Base-by-base conservation (phyloP, 2,888 invertebrate species). In the Microctonus hyperodae region DNA sequence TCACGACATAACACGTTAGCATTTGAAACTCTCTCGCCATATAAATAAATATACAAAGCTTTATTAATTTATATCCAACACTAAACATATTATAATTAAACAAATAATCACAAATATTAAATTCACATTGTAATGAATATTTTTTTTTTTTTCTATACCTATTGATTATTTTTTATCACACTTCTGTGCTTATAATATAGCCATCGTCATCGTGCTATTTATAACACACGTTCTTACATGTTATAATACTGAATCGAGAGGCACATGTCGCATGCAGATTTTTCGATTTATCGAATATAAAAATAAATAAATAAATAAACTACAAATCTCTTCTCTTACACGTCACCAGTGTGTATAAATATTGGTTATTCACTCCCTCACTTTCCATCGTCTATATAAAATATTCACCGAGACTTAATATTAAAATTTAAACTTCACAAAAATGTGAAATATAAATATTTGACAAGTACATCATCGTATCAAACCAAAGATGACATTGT, bases 191-290 rank as follows among this genome's bases (percentile, higher is more conserved):
- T n/a, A 3, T n/a, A n/a, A n/a, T 44, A 16, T 7, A 44, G 16
- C 9, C 16, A 44, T n/a, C 4, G 9, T 57, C 22, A 33, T 64
- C 37, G 4, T 13, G 20, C 59, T 23, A 25, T 63, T 57, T 33
- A 35, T 28, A 25, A 25, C 5, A 25, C 40, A 53, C 28, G 28
- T 28, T 5, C 28, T 23, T 22, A 23, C 31, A 63, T n/a, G 16
- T 44, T 4, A 44, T n/a, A 6, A 44, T 44, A 3, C 9, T 44
- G 7, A 9, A 5, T 16, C 16, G 20, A 9, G 44, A 40, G 31
- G 40, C 55, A 55, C 55, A 55, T 63, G 63, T 63, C 63, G 53
- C 13, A 22, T 23, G 23, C 63, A 63, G 63, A 55, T 55, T 55
- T 55, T 63, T 63, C 55, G 31, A 55, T 61, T 61, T 50, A 48